Evolutionary conservation across 2,888 invertebrate species (phyloP), one percentile per base, ranked within the genome.

Genomic region (Dryadula phaetusa): DNA sequence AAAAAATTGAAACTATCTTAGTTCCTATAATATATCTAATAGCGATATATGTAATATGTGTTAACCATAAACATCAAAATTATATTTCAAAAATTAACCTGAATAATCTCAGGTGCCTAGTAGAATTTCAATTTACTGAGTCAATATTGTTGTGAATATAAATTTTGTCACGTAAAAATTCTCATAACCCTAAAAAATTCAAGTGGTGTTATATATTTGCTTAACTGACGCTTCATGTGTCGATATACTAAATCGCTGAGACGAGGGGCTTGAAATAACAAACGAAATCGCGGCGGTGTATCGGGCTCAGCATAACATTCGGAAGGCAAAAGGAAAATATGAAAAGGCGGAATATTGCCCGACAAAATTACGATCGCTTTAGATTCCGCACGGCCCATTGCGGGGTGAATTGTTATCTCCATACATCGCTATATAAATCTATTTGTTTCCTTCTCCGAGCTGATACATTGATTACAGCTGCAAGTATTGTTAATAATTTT

Each of bases 291-390:
- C 82, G 84, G 85, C 81, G 82, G 83, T 87, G 87, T 89, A 87
- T 88, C 85, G 86, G 84, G 85, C 82, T 80, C 83, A 82, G 84
- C 86, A 86, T 84, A 86, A 89, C 86, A 87, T 88, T 90, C 84
- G 83, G 83, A 78, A 84, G 83, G 87, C 83, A 87, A 88, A 85
- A 86, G 83, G 86, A 87, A 90, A 91, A 90, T 90, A 91, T 92
- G 90, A 88, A 89, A 91, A 89, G 86, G 85, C 86, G 79, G 87
- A 90, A 90, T 90, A 90, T 92, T 88, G 88, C 88, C 87, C 86
- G 87, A 86, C 90, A 83, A 90, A 90, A 92, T 92, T 91, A 90
- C 90, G 88, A 89, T 90, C 89, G 86, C 85, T 90, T 91, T 90
- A 85, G 90, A 90, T 88, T 90, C 88, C 83, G 78, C 83, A 86